Evolutionary conservation across 1,140 invertebrate species (phyloP).

Genomic region (Pygmarrhopalites habei): DNA sequence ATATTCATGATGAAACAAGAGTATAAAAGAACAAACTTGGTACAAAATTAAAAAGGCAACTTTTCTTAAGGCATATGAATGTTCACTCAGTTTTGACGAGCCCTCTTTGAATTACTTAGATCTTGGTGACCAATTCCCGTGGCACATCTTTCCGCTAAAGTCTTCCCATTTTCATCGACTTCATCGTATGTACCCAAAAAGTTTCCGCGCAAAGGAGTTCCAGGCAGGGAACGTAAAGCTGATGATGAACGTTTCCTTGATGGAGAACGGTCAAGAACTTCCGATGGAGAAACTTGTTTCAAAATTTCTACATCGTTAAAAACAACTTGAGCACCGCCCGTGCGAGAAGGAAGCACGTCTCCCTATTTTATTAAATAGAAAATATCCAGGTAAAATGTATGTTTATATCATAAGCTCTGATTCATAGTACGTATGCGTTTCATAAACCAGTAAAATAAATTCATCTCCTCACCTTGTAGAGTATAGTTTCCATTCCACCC

Average conservation of each 20-base stretch:
- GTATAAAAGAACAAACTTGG: too few relatives aligned
- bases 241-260: slow-evolving; percentile 16
- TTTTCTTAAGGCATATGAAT: too few relatives aligned
- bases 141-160: slow-evolving; percentile 4
- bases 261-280: not conserved
- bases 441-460: not conserved
- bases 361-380: slow-evolving; percentile 50
- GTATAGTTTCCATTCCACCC: slow-evolving; percentile 84
- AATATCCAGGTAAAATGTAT: not conserved
- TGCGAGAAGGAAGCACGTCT: slow-evolving; percentile 82
- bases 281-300: slow-evolving; percentile 52
- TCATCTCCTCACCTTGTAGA: slow-evolving; percentile 90
- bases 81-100: slow-evolving; percentile 7
- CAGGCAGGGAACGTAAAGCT: not conserved
- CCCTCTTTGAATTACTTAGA: not conserved
- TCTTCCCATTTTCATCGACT: not conserved
- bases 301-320: slow-evolving; percentile 92
- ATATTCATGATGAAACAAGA: too few relatives aligned
- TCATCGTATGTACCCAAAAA: not conserved
- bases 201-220: not conserved
- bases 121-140: slow-evolving; percentile 4
- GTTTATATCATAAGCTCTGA: too few relatives aligned
- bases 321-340: slow-evolving; percentile 88
- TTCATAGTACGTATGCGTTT: not conserved
- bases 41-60: too few relatives aligned